These are phyloP conservation scores for Drosophila nr. fundita DNA, from an alignment of 2,888 invertebrate species.

Conservation along the genomic window DNA sequence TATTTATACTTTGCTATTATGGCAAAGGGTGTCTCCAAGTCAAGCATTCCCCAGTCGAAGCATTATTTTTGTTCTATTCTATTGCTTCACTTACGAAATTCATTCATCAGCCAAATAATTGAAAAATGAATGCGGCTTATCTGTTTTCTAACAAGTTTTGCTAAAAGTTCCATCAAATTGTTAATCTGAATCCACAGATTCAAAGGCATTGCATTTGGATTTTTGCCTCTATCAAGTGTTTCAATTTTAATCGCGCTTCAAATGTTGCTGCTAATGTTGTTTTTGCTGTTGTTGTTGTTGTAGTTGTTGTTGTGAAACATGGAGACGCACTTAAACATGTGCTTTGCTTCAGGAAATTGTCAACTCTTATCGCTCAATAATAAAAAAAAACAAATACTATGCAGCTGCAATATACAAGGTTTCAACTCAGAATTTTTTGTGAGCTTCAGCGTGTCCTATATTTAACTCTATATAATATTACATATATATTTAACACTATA, in stretches of 20 bases:
- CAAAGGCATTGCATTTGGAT: constrained; percentile 29
- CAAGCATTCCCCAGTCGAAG: neutral
- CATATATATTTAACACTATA: neutral
- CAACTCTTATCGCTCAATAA: constrained; percentile 42
- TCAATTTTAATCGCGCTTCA: constrained; percentile 32
- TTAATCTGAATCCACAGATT: constrained; percentile 32
- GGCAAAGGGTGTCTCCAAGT: neutral
- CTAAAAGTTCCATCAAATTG: constrained; percentile 8
- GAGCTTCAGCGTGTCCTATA: neutral
- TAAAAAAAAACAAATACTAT: constrained; percentile 2
- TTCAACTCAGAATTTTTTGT: too few species aligned
- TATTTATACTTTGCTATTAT: too few species aligned
- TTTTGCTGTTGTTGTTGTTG: constrained; percentile 6
- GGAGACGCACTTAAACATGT: constrained; percentile 32
- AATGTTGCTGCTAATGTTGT: constrained; percentile 4
- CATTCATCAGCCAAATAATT: constrained; percentile 46
- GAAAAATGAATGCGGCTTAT: constrained; percentile 34
- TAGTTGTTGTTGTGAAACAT: constrained; percentile 10
- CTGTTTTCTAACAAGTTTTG: constrained; percentile 20
- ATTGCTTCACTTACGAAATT: constrained; percentile 12
- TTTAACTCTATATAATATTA: neutral
- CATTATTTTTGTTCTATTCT: too few species aligned
- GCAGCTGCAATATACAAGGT: constrained; percentile 6
- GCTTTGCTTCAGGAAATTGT: constrained; percentile 52
- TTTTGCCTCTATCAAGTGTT: constrained; percentile 3